A percentile compares a stretch with the other conserved stretches of the same genome.
Conservation (phyloP, 2,888 invertebrate genomes). For the Napeogenes inachia region DNA sequence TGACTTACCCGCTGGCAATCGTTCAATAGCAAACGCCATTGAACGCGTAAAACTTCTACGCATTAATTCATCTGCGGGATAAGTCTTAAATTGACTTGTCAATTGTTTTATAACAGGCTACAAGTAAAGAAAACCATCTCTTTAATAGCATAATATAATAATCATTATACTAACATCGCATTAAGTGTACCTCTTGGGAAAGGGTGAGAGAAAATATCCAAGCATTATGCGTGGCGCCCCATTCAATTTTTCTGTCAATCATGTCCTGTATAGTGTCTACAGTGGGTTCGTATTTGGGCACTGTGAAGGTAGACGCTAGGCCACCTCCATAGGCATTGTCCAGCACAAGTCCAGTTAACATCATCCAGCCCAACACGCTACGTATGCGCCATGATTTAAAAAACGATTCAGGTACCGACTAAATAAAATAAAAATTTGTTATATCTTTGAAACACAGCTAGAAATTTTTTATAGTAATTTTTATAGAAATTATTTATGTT, state of each 20-base stretch:
- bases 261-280: conserved; percentile 80
- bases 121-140: conserved; percentile 29
- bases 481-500: too few species aligned
- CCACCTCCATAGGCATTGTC: conserved; percentile 82
- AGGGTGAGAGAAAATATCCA: conserved; percentile 80
- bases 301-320: conserved; percentile 81
- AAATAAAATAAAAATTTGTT: conserved; percentile 11
- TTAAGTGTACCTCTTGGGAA: conserved; percentile 72
- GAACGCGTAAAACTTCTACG: conserved; percentile 56
- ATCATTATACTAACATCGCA: too few species aligned
- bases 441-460: conserved; percentile 18
- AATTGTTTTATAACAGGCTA: conserved; percentile 67
- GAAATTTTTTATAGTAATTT: too few species aligned
- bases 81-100: conserved; percentile 64
- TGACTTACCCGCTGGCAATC: conserved; percentile 78
- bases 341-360: conserved; percentile 77
- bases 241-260: conserved; percentile 74
- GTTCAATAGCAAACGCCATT: conserved; percentile 80
- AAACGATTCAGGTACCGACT: conserved; percentile 46
- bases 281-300: conserved; percentile 79
- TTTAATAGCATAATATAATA: too few species aligned
- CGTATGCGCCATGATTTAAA: conserved; percentile 55
- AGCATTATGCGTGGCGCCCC: conserved; percentile 82
- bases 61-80: conserved; percentile 55
- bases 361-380: conserved; percentile 67